Percentiles rank a stretch among this genome's conserved stretches.
Evolutionary conservation across 92 coral and sea anemone species (phyloP).

Genomic region (Porites rus): DNA sequence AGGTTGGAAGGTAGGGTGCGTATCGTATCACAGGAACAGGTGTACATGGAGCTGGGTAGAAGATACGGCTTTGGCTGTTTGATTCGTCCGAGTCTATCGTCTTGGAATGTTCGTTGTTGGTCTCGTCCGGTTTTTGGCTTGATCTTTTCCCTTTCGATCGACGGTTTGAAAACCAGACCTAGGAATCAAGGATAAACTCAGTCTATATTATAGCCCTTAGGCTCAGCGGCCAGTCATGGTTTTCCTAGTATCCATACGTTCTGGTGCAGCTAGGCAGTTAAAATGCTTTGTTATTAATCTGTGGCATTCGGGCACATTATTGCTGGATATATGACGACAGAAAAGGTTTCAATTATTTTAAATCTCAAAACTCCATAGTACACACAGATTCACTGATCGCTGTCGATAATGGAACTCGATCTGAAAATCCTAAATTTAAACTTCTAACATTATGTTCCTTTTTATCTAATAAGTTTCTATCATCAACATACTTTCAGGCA

Average conservation of each 20-base stretch:
- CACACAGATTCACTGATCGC: too few species aligned
- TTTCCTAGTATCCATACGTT: too few species aligned
- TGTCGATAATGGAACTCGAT: too few species aligned
- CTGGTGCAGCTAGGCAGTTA: too few species aligned
- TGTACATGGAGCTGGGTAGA: conserved; percentile 40
- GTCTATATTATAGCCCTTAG: neutral
- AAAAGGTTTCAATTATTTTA: too few species aligned
- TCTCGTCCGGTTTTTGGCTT: conserved; percentile 19
- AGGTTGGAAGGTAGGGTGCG: conserved; percentile 42
- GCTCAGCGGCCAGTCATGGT: neutral
- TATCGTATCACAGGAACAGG: conserved; percentile 60
- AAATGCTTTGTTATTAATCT: too few species aligned
- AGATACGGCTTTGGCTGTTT: conserved; percentile 34
- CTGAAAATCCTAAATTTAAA: too few species aligned
- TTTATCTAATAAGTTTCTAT: neutral
- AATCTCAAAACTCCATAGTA: too few species aligned
- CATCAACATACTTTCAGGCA: neutral
- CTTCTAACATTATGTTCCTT: too few species aligned
- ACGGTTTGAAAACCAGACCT: conserved; percentile 94
- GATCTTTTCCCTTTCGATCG: conserved; percentile 82
- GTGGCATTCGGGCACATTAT: too few species aligned
- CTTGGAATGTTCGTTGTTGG: conserved; percentile 20
- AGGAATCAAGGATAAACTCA: neutral
- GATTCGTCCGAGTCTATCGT: conserved; percentile 12
- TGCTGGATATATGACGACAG: too few species aligned